These are phyloP conservation scores for Leptobrachium leishanense DNA, from an alignment of 2,113 vertebrate species.

Conservation along the genomic window DNA sequence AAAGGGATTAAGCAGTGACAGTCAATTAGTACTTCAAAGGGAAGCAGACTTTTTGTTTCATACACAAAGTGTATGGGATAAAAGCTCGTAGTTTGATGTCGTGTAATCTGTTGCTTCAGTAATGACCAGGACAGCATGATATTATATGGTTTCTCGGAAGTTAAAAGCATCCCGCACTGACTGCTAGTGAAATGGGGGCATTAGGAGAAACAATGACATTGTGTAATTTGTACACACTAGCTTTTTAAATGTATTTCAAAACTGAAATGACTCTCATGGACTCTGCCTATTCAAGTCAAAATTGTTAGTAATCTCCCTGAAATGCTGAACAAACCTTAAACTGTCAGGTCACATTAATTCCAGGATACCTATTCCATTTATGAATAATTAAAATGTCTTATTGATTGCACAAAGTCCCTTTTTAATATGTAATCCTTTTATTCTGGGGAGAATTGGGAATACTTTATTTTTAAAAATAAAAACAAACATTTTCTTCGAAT, in stretches of 20 bases:
- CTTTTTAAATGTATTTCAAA: slow-evolving; percentile 62
- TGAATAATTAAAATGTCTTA: slow-evolving; percentile 75
- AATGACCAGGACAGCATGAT: slow-evolving; percentile 61
- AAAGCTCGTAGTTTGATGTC: slow-evolving; percentile 66
- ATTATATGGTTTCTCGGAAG: slow-evolving; percentile 63
- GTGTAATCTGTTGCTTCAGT: slow-evolving; percentile 67
- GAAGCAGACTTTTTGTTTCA: slow-evolving; percentile 67
- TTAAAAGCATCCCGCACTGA: slow-evolving; percentile 60
- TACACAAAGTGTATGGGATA: slow-evolving; percentile 63
- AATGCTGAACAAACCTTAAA: slow-evolving; percentile 71
- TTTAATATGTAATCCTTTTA: slow-evolving; percentile 65
- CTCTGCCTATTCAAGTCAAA: slow-evolving; percentile 68
- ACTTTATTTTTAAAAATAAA: slow-evolving; percentile 19
- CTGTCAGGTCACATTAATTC: slow-evolving; percentile 74
- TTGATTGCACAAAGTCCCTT: slow-evolving; percentile 66
- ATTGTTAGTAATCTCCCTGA: slow-evolving; percentile 71
- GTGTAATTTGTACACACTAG: slow-evolving; percentile 63
- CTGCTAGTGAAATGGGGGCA: slow-evolving; percentile 61
- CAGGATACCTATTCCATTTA: slow-evolving; percentile 66
- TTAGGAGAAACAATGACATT: slow-evolving; percentile 66
- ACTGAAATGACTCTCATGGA: slow-evolving; percentile 61
- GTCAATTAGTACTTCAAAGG: slow-evolving; percentile 78
- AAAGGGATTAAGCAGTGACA: slow-evolving; percentile 70
- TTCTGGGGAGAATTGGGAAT: slow-evolving; percentile 62
- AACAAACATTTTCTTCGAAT: not conserved